Conservation (phyloP, 2,888 invertebrate species). For the Drosophila cognata region DNA sequence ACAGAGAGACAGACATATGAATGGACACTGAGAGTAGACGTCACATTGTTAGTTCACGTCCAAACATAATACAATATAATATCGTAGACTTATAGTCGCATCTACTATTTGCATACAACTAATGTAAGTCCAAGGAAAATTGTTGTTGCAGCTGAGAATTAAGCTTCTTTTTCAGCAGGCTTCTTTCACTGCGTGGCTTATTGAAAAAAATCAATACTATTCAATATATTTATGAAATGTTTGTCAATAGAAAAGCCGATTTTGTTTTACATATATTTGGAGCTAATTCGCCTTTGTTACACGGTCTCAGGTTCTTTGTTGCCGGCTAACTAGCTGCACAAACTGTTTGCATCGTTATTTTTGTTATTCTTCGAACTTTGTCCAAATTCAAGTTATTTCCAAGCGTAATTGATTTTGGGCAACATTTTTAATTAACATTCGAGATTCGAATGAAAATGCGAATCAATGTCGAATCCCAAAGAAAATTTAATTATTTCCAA, state of each 20-base stretch:
- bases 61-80: constrained; percentile 43
- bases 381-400: background rate
- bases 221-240: constrained; percentile 21
- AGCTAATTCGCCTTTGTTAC: background rate
- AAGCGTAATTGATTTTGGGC: background rate
- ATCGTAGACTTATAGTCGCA: constrained; percentile 45
- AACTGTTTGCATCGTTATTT: background rate
- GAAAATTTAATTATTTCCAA: constrained; percentile 4
- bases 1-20: constrained; percentile 7
- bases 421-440: background rate
- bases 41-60: constrained; percentile 26
- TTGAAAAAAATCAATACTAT: constrained; percentile 12
- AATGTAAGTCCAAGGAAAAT: constrained; percentile 13
- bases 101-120: constrained; percentile 29
- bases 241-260: constrained; percentile 18
- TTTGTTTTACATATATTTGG: background rate
- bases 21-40: constrained; percentile 13
- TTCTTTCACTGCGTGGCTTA: constrained; percentile 22
- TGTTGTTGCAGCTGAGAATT: constrained; percentile 20
- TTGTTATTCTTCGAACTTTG: background rate
- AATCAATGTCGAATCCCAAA: background rate
- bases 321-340: background rate
- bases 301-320: background rate
- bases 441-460: background rate
- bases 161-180: constrained; percentile 13